phyloP scores from a whole-genome alignment of 2,797 vertebrate genomes.

The Astyanax mexicanus region DNA sequence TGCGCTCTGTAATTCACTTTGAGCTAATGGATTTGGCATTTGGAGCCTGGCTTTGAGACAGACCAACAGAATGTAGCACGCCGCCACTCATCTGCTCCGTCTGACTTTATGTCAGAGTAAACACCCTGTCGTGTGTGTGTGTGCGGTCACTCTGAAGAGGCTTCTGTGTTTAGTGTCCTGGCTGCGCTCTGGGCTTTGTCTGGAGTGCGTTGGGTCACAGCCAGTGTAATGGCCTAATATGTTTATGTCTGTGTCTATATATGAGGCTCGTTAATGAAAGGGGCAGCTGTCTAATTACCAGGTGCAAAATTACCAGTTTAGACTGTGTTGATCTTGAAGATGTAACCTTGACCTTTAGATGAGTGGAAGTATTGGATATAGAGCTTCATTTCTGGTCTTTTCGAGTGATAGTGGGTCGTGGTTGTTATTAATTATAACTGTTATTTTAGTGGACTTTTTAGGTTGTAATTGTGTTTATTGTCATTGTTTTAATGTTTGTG shows the following conservation, averaged over 20 bases:
- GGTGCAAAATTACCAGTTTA: conserved; percentile 37
- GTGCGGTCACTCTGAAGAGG: conserved; percentile 28
- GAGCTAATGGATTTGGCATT: conserved; percentile 51
- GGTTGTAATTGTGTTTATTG: too few relatives aligned
- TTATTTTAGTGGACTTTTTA: too few relatives aligned
- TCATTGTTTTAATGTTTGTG: too few relatives aligned
- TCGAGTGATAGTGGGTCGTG: too few relatives aligned
- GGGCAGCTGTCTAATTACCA: conserved; percentile 49
- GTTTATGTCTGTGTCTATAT: conserved; percentile 35
- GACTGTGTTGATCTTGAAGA: conserved; percentile 1
- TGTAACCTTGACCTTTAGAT: conserved; percentile 16
- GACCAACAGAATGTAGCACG: conserved; percentile 49
- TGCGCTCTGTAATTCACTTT: conserved; percentile 43
- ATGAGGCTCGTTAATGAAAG: conserved; percentile 39
- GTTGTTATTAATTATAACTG: too few relatives aligned
- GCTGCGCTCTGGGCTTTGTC: conserved; percentile 37
- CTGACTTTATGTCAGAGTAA: conserved; percentile 46
- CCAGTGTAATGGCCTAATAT: conserved; percentile 51
- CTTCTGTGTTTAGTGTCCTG: conserved; percentile 36
- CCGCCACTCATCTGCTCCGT: conserved; percentile 38
- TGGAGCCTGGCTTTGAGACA: conserved; percentile 36
- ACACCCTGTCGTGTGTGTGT: conserved; percentile 36
- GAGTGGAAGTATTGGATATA: not conserved
- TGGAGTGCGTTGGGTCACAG: conserved; percentile 30
- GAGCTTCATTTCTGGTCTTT: not conserved